Conservation (phyloP, 2,888 invertebrate species). For the Trichopoda pennipes region DNA sequence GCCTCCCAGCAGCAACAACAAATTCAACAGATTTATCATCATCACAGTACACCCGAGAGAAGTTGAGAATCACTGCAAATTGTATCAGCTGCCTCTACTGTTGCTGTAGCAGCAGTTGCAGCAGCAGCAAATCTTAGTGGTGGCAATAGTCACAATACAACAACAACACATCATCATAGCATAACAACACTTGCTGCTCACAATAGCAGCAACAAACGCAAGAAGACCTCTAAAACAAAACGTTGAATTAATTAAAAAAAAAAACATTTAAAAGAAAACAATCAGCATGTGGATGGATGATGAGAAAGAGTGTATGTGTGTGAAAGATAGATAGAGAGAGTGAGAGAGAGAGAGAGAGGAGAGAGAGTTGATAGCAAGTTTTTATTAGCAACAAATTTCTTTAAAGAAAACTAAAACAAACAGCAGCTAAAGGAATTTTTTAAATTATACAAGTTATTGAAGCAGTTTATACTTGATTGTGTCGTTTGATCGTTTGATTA, state of each 20-base stretch:
- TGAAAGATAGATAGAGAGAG: not conserved
- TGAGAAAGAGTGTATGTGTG: too few relatives aligned
- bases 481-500: conserved; percentile 4
- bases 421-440: too few relatives aligned
- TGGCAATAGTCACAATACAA: conserved; percentile 62
- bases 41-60: conserved; percentile 80
- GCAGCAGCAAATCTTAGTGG: conserved; percentile 65
- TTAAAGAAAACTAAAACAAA: not conserved
- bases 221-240: conserved; percentile 79
- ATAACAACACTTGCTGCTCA: conserved; percentile 67
- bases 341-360: conserved; percentile 7
- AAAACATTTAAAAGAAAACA: not conserved
- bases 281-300: not conserved
- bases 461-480: not conserved
- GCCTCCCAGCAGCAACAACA: conserved; percentile 63
- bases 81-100: conserved; percentile 69
- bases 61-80: conserved; percentile 81
- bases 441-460: not conserved
- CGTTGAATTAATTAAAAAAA: conserved; percentile 73
- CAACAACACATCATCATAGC: conserved; percentile 70
- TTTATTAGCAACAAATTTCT: not conserved
- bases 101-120: conserved; percentile 65
- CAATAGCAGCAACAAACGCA: conserved; percentile 75
- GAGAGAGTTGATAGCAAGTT: not conserved
- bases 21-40: conserved; percentile 80